A percentile compares a stretch with the other conserved stretches of the same genome.
These are phyloP conservation scores for Holothuria scabra DNA, from an alignment of 53 echinoderm and acorn worm species.

Conservation along the genomic window DNA sequence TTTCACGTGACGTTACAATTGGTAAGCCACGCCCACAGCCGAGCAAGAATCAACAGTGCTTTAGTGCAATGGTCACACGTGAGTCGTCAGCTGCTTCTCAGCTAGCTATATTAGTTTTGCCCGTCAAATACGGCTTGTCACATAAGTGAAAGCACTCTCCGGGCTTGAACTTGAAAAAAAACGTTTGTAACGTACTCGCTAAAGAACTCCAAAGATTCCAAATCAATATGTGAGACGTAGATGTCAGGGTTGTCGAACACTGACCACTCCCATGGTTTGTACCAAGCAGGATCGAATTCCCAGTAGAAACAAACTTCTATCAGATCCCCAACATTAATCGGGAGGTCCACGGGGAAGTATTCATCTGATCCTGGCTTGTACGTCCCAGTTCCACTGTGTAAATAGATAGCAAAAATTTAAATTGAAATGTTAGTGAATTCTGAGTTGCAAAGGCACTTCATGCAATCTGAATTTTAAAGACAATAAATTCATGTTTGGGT, in stretches of 20 bases:
- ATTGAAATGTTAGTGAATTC: neutral
- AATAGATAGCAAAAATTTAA: neutral
- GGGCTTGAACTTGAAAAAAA: neutral
- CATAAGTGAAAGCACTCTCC: too few relatives aligned
- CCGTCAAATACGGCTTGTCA: too few relatives aligned
- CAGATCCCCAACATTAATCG: conserved; percentile 47
- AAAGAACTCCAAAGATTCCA: conserved; percentile 53
- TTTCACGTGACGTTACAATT: too few relatives aligned
- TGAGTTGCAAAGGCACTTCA: too few relatives aligned
- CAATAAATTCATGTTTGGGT: too few relatives aligned
- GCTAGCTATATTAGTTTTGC: too few relatives aligned
- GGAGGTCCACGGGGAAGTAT: conserved; percentile 40
- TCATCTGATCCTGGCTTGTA: conserved; percentile 56
- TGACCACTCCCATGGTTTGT: conserved; percentile 87
- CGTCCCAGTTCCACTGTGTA: neutral
- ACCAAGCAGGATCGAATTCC: conserved; percentile 83
- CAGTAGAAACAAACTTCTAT: conserved; percentile 78
- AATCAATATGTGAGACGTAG: conserved; percentile 65
- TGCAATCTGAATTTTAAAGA: too few relatives aligned
- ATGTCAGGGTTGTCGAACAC: conserved; percentile 69
- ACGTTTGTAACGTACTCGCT: conserved; percentile 36
- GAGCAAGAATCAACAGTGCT: too few relatives aligned
- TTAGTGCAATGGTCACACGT: too few relatives aligned
- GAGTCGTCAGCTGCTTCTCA: too few relatives aligned
- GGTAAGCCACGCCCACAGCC: too few relatives aligned